phyloP scores from a whole-genome alignment of 2,113 vertebrate genomes.

The Microtus pennsylvanicus region DNA sequence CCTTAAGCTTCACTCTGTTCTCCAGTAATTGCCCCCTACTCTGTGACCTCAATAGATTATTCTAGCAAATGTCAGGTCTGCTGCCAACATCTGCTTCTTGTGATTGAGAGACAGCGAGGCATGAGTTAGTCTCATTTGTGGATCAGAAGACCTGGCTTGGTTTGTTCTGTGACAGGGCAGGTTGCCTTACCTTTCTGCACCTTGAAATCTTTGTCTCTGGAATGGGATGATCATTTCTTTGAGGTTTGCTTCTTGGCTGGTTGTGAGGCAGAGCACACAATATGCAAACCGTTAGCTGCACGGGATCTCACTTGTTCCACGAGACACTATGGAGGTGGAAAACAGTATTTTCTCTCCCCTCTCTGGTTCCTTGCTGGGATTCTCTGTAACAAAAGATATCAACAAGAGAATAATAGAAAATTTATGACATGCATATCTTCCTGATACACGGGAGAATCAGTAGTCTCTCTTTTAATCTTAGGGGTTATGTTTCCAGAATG shows the following conservation, averaged over 20 bases:
- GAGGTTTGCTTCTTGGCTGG: background rate
- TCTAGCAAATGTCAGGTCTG: background rate
- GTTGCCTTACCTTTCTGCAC: background rate
- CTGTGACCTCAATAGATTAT: background rate
- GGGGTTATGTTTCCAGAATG: background rate
- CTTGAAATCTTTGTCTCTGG: background rate
- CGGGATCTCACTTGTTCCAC: background rate
- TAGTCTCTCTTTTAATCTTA: background rate
- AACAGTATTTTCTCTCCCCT: background rate
- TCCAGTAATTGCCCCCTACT: too few species aligned
- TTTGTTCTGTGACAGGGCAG: background rate
- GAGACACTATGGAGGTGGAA: background rate
- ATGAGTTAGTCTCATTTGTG: background rate
- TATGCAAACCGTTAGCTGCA: background rate
- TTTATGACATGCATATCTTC: background rate
- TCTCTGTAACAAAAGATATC: background rate
- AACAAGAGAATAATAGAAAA: background rate
- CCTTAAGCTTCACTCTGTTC: background rate
- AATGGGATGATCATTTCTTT: background rate
- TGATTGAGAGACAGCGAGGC: background rate
- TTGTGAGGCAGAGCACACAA: background rate
- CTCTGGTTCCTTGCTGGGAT: background rate
- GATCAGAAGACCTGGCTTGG: background rate
- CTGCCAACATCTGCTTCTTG: background rate
- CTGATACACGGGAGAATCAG: background rate